These are phyloP conservation scores for Lipotes vexillifer DNA, from an alignment of 2,113 vertebrate genomes.

Conservation along the genomic window DNA sequence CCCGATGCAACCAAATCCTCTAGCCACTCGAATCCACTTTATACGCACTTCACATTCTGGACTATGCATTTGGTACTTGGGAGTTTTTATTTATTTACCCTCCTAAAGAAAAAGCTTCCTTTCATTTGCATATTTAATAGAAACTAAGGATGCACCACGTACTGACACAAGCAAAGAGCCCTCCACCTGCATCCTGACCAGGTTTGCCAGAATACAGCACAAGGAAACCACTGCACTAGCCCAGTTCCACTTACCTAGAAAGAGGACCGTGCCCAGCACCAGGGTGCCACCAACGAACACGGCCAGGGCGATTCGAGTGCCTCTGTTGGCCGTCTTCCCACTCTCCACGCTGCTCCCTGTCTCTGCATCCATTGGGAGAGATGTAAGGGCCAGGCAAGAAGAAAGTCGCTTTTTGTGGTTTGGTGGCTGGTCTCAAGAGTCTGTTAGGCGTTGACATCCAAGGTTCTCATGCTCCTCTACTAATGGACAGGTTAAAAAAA, in stretches of 20 bases:
- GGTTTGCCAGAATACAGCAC: not conserved
- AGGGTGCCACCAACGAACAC: constrained; percentile 78
- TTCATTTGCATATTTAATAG: not conserved
- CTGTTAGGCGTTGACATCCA: constrained; percentile 71
- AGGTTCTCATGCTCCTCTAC: constrained; percentile 62
- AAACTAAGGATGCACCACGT: not conserved
- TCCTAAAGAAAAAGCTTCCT: constrained; percentile 32
- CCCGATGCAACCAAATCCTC: not conserved
- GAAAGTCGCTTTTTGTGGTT: constrained; percentile 61
- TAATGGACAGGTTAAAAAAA: constrained; percentile 72
- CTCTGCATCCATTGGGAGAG: constrained; percentile 81
- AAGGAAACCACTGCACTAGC: not conserved
- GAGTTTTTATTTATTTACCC: not conserved
- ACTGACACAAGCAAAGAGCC: rapidly evolving
- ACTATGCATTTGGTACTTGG: not conserved
- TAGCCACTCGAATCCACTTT: not conserved
- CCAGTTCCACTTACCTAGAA: constrained; percentile 82
- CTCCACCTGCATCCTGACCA: not conserved
- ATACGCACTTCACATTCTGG: not conserved
- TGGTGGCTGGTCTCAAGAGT: constrained; percentile 62
- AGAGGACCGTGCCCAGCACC: constrained; percentile 77
- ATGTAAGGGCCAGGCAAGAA: not conserved
- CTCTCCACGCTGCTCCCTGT: constrained; percentile 55
- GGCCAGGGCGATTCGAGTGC: constrained; percentile 75
- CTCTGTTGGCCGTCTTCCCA: constrained; percentile 68